These are phyloP conservation scores for Phaethon lepturus DNA, from an alignment of 2,113 vertebrate species.

Conservation along the genomic window DNA sequence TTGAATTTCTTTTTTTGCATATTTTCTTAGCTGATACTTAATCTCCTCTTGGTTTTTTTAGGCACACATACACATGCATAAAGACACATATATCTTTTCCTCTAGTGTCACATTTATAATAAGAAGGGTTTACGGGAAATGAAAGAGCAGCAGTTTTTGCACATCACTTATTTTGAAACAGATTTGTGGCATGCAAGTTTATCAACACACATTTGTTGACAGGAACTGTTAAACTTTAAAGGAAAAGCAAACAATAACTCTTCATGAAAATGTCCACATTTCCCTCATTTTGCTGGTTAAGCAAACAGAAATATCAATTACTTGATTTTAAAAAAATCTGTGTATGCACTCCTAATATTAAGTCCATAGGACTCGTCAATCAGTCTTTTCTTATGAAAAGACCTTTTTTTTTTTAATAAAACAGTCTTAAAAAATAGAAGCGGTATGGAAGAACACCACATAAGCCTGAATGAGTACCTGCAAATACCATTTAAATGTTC, in stretches of 20 bases:
- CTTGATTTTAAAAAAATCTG: accelerated
- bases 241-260: slow-evolving; percentile 2
- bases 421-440: background rate
- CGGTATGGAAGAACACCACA: background rate
- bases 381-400: background rate
- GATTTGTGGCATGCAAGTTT: background rate
- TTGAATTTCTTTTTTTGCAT: background rate
- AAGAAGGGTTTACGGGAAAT: background rate
- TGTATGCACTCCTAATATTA: background rate
- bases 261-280: background rate
- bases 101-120: background rate
- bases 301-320: background rate
- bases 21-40: background rate
- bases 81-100: background rate
- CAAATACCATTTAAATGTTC: background rate
- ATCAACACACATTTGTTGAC: background rate
- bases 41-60: background rate
- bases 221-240: slow-evolving; percentile 26
- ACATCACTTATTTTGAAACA: background rate
- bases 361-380: background rate
- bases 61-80: accelerated
- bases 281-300: background rate
- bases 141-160: background rate
- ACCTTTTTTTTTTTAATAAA: background rate
- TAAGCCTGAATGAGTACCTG: background rate